Base-by-base conservation (phyloP, 2,888 invertebrate genomes). In the Steromphala cineraria region DNA sequence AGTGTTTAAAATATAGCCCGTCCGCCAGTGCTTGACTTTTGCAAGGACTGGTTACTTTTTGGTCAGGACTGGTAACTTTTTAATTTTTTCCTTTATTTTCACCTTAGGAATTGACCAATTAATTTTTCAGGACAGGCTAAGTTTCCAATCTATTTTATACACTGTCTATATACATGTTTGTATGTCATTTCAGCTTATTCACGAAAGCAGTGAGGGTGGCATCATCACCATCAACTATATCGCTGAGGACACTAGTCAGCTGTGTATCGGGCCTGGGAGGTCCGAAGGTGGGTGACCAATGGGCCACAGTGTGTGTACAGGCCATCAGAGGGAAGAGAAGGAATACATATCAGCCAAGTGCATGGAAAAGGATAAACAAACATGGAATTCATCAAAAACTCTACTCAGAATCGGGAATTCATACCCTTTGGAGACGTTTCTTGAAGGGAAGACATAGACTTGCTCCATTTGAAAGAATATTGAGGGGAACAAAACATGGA, bases 311-410 rank as follows among this genome's bases (percentile, higher is more conserved):
- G 53, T 76, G 62, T 78, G 62, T 78, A 24, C 81, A 81, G 79
- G 31, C 40, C 28, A 80, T 82, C 2, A 56, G 86, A 36, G 80
- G 79, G 56, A 76, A 17, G 10, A 76, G 74, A 2, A 75, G 80
- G 36, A 31, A 40, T 5, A 75, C 84, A 78, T 89, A 89, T 79
- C 78, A 81, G 75, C 86, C 85, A 3, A 90, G 87, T 84, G 87
- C 88, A 7, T 83, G 87, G 84, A 89, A 89, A 75, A 81, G 90
- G 10, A 88, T 89, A 46, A 88, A 87, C 75, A 91, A 89, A 82
- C 86, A 89, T 84, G 89, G 89, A 53, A 82, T 90, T 3, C 89
- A 91, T 75, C 85, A 82, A 46, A 81, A 87, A 67, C 82, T 91
- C 2, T 77, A 77, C 28, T 82, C 84, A 7, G 77, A 78, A 36